Conservation (phyloP, 2,113 vertebrate species). For the Onychostoma macrolepis region DNA sequence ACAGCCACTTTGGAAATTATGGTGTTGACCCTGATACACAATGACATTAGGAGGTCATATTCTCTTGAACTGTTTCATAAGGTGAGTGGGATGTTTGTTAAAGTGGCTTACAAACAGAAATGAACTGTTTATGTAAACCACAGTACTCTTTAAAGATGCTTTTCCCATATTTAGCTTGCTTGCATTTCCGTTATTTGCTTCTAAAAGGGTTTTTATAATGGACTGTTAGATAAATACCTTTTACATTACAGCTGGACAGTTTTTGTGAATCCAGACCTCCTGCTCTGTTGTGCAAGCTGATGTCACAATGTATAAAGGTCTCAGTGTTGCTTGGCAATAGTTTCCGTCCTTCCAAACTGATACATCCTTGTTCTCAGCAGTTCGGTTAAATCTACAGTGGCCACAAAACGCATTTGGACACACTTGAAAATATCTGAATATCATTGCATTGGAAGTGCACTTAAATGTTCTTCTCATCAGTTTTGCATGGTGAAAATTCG, state of each 20-base stretch:
- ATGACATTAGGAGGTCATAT: constrained; percentile 61
- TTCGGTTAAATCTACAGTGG: not conserved
- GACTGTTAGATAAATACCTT: not conserved
- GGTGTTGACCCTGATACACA: constrained; percentile 64
- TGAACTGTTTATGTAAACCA: constrained; percentile 1
- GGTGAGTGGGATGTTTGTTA: not conserved
- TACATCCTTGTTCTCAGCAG: not conserved
- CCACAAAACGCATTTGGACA: not conserved
- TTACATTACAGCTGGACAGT: not conserved
- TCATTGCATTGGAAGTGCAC: not conserved
- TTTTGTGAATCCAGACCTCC: not conserved
- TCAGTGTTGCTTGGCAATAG: constrained; percentile 20
- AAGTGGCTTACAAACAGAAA: not conserved
- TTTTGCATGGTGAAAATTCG: no score
- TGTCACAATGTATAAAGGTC: not conserved
- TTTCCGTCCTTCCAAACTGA: not conserved
- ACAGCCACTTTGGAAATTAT: constrained; percentile 66
- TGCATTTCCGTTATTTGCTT: not conserved
- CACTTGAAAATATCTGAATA: not conserved
- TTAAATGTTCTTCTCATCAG: no score
- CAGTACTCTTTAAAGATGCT: not conserved
- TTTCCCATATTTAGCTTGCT: not conserved
- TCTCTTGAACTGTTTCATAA: constrained; percentile 47
- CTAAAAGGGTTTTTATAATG: not conserved
- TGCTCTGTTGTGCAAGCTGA: not conserved